Percentiles rank a stretch among this genome's conserved stretches.
Conservation (phyloP, 1,140 invertebrate genomes). For the Drosophila watanabei region DNA sequence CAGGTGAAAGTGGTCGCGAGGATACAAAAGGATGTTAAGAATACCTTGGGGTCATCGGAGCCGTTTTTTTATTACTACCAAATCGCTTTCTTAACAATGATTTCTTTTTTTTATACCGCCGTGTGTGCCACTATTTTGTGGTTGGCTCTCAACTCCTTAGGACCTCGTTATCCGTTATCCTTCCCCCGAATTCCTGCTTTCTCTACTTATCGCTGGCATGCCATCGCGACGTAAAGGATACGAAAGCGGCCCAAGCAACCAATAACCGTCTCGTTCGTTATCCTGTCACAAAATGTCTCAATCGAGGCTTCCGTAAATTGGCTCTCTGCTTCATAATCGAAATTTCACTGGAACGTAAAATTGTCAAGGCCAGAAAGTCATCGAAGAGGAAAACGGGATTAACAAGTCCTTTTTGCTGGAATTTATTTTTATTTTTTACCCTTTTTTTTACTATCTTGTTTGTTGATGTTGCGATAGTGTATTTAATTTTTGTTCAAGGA, state of each 20-base stretch:
- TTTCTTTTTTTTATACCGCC: slow-evolving; percentile 70
- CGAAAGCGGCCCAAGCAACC: slow-evolving; percentile 51
- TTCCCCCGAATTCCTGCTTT: slow-evolving; percentile 51
- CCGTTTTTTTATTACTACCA: slow-evolving; percentile 79
- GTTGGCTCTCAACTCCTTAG: slow-evolving; percentile 77
- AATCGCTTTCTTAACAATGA: slow-evolving; percentile 83
- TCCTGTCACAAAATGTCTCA: slow-evolving; percentile 76
- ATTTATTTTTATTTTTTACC: slow-evolving; percentile 36
- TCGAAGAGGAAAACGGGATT: slow-evolving; percentile 27
- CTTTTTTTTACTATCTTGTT: slow-evolving; percentile 35
- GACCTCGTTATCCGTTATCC: too few species aligned
- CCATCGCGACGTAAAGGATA: slow-evolving; percentile 59
- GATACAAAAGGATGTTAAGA: slow-evolving; percentile 59
- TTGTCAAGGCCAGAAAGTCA: slow-evolving; percentile 48
- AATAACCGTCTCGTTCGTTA: slow-evolving; percentile 70
- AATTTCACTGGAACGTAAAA: slow-evolving; percentile 79
- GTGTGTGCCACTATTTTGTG: slow-evolving; percentile 69
- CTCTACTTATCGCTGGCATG: slow-evolving; percentile 61
- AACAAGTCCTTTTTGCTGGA: slow-evolving; percentile 56
- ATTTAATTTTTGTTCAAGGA: slow-evolving; percentile 23
- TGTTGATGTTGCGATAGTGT: slow-evolving; percentile 48
- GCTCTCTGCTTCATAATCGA: slow-evolving; percentile 72
- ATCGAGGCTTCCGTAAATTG: slow-evolving; percentile 75
- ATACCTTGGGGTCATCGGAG: slow-evolving; percentile 48
- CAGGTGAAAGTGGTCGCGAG: slow-evolving; percentile 75